Evolutionary conservation across 2,113 vertebrate species (phyloP).

Genomic region (Phyllostomus hastatus): DNA sequence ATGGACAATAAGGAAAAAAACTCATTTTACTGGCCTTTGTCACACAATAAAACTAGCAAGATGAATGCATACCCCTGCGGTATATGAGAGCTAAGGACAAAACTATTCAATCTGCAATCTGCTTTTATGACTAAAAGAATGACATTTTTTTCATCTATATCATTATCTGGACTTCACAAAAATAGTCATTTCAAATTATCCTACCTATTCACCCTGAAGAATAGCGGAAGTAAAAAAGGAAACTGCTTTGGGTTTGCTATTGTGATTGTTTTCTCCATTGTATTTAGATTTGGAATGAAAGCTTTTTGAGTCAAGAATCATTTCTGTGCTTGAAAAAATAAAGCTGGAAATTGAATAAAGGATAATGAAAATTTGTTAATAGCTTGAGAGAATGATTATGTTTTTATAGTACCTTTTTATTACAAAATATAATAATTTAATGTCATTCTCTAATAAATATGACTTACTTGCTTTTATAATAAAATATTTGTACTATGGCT

Average conservation of each 20-base stretch:
- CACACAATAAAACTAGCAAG: background rate
- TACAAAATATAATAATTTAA: constrained; percentile 24
- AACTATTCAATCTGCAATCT: background rate
- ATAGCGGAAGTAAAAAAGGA: constrained; percentile 9
- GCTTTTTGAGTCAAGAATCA: constrained; percentile 29
- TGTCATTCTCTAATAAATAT: background rate
- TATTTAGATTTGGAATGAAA: constrained; percentile 13
- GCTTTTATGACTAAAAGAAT: background rate
- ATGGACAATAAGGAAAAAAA: background rate
- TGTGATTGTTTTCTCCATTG: background rate
- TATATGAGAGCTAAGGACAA: background rate
- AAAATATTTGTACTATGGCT: background rate
- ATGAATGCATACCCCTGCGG: background rate
- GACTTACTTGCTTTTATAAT: background rate
- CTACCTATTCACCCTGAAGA: background rate
- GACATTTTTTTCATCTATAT: background rate
- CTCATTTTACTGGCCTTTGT: background rate
- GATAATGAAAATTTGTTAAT: constrained; percentile 39
- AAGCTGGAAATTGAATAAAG: constrained; percentile 46
- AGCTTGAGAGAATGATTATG: background rate
- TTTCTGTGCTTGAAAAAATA: constrained; percentile 40
- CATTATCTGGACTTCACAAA: background rate
- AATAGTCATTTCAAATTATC: background rate
- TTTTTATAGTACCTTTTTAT: constrained; percentile 42
- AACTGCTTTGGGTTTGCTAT: constrained; percentile 23